phyloP scores from a whole-genome alignment of 2,888 invertebrate species.

The Drosophila infuscata region DNA sequence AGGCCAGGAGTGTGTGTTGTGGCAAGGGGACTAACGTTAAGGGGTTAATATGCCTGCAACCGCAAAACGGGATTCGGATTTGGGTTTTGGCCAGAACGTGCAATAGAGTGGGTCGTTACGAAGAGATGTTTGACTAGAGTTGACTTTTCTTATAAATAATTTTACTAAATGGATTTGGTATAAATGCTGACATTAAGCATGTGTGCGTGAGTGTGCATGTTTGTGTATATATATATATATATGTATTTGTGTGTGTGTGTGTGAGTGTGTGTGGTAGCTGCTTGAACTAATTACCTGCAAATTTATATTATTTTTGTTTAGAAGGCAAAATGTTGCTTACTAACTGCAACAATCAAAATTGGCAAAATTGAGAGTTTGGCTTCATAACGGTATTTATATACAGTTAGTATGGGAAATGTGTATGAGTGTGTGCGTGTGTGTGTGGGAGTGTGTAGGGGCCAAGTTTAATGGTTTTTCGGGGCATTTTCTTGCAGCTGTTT shows the following conservation, averaged over 20 bases:
- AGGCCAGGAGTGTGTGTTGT: not conserved
- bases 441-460: conserved; percentile 32
- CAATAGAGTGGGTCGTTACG: not conserved
- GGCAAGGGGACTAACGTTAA: conserved; percentile 57
- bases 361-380: conserved; percentile 48
- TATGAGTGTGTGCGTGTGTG: conserved; percentile 15
- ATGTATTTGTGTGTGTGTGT: not conserved
- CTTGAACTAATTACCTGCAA: conserved; percentile 78
- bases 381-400: conserved; percentile 49
- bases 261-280: conserved; percentile 52
- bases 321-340: conserved; percentile 55
- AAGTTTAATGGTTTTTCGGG: conserved; percentile 77
- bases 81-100: conserved; percentile 46
- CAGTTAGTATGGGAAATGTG: conserved; percentile 19
- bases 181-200: conserved; percentile 67
- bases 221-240: not conserved
- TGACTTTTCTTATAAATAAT: conserved; percentile 79
- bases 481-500: conserved; percentile 79
- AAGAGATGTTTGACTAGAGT: conserved; percentile 27
- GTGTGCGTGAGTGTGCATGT: conserved; percentile 20
- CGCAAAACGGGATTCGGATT: conserved; percentile 71
- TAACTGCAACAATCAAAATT: conserved; percentile 78
- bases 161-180: conserved; percentile 79
- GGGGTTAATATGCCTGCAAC: conserved; percentile 81
- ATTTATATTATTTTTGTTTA: conserved; percentile 60